Percentiles rank a stretch among this genome's conserved stretches.
Conservation (phyloP, 92 coral and sea anemone species). For the Heteractis magnifica region DNA sequence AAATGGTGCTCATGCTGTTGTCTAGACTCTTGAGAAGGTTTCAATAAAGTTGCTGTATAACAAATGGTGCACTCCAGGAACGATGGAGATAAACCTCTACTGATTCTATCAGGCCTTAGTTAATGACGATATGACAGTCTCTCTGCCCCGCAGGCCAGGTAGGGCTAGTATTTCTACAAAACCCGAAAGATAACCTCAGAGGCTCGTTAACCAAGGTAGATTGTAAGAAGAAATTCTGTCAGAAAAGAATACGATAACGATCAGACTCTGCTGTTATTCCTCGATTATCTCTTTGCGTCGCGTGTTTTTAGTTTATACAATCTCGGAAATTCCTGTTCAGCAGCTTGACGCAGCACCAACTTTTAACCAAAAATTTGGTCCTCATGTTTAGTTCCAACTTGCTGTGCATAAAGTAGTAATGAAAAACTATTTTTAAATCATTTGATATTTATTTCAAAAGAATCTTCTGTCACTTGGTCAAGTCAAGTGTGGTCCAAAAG, state of each 20-base stretch:
- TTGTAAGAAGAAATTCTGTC: background rate
- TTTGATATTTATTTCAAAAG: too few species aligned
- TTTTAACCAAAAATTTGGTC: too few species aligned
- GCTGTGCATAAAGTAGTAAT: too few species aligned
- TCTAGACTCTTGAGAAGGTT: conserved; percentile 14
- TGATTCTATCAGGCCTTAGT: background rate
- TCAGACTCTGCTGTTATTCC: background rate
- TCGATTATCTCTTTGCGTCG: background rate
- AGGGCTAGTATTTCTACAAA: background rate
- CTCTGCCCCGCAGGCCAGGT: background rate
- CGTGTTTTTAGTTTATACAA: too few species aligned
- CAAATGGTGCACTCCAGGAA: background rate
- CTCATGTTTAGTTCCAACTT: too few species aligned
- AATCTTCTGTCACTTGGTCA: background rate
- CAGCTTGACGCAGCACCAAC: too few species aligned
- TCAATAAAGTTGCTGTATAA: background rate
- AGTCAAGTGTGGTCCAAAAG: background rate
- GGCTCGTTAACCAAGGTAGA: background rate
- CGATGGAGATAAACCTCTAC: conserved; percentile 10
- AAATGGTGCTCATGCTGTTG: conserved; percentile 19
- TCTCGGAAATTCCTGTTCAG: too few species aligned
- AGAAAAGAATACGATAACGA: background rate
- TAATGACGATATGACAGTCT: background rate
- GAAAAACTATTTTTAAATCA: too few species aligned
- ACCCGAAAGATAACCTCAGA: background rate